A percentile compares a stretch with the other conserved stretches of the same genome.
Conservation (phyloP, 2,113 vertebrate genomes). For the Megatriorchis doriae region DNA sequence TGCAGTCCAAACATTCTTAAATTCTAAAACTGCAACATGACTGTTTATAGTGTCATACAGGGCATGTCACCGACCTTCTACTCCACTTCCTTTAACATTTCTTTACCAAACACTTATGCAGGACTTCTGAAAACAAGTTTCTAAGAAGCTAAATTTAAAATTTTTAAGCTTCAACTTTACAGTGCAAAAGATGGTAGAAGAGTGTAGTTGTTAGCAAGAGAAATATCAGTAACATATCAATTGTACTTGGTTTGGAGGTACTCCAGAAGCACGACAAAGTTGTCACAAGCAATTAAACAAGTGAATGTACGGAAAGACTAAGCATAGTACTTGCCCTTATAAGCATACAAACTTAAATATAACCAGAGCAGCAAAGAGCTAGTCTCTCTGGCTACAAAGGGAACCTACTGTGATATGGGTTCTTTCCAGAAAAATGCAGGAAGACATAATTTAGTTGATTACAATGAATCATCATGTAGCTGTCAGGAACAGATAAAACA, state of each 20-base stretch:
- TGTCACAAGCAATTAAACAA: background rate
- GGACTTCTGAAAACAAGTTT: background rate
- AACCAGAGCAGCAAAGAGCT: background rate
- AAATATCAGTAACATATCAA: background rate
- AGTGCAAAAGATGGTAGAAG: background rate
- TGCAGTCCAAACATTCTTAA: background rate
- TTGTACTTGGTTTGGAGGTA: background rate
- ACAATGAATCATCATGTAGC: background rate
- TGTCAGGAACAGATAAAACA: background rate
- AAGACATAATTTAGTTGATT: background rate
- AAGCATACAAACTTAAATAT: background rate
- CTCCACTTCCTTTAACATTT: background rate
- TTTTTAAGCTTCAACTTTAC: background rate
- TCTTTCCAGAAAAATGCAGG: background rate
- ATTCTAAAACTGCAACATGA: background rate
- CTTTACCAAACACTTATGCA: background rate
- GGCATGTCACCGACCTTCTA: background rate
- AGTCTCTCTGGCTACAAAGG: background rate
- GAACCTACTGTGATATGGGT: background rate
- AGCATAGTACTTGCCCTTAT: background rate
- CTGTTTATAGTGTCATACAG: background rate
- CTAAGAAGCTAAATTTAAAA: background rate
- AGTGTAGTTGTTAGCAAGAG: background rate
- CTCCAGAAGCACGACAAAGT: background rate
- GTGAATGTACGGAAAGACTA: background rate